Evolutionary conservation across 2,888 invertebrate genomes (phyloP).

Genomic region (Drosophila mayaguana): DNA sequence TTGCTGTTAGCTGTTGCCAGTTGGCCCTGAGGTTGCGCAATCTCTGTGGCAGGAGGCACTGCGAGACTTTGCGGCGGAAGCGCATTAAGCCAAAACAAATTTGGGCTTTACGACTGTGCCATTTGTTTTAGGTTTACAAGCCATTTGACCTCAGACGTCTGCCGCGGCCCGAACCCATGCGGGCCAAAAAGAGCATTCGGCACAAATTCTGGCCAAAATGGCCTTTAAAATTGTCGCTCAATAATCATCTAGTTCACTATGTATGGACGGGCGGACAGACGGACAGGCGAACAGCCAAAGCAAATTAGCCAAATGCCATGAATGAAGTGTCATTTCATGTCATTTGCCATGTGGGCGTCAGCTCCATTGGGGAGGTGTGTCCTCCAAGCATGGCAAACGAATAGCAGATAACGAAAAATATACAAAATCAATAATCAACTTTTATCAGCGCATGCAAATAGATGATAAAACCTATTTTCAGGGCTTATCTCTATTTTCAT

Average conservation of each 20-base stretch:
- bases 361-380: constrained; percentile 27
- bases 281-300: neutral
- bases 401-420: constrained; percentile 2
- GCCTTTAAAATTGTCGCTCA: constrained; percentile 45
- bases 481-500: constrained; percentile 48
- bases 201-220: constrained; percentile 52
- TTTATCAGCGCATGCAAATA: constrained; percentile 68
- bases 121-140: constrained; percentile 68
- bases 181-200: constrained; percentile 21
- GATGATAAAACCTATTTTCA: constrained; percentile 39
- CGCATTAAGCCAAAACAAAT: constrained; percentile 49
- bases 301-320: constrained; percentile 21
- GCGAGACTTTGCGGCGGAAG: constrained; percentile 37
- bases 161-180: constrained; percentile 17
- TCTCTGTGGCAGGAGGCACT: constrained; percentile 2
- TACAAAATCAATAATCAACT: constrained; percentile 57
- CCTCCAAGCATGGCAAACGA: constrained; percentile 24
- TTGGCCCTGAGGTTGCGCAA: constrained; percentile 51
- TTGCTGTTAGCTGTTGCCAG: neutral
- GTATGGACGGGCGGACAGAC: neutral
- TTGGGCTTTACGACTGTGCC: constrained; percentile 58
- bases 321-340: constrained; percentile 35
- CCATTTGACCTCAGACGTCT: constrained; percentile 70
- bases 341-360: constrained; percentile 13
- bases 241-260: constrained; percentile 14